Base-by-base conservation (phyloP, 2,888 invertebrate species). In the Drosophila ezoana region DNA sequence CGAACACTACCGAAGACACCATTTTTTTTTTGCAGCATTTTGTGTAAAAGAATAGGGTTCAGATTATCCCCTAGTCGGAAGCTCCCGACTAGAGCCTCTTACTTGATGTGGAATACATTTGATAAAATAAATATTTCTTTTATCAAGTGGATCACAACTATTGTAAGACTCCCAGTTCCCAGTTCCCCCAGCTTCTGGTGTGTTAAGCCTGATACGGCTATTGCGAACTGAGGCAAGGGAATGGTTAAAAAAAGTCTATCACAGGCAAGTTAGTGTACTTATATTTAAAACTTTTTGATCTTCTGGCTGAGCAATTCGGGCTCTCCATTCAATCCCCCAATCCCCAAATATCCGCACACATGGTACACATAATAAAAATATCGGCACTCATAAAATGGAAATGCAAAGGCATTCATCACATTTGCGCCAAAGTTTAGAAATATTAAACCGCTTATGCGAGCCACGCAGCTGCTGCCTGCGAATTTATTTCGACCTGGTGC, bases 361-460 rank as follows among this genome's bases (percentile, higher is more conserved):
- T 20, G 23, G 10, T 16, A 8, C 33, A 32, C 51, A 43, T 48
- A 48, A 56, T 38, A 8, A 10, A 13, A 33, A 35, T 14, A 57
- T 23, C 4, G 52, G 23, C 23, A 6, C 11, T 28, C 43, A 38
- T 14, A 35, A 18, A 54, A 51, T 5, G 16, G n/a, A 3, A 28
- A 44, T 49, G 16, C 41, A 33, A 28, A 11, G 44, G 37, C 48
- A 58, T 69, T 69, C 72, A 72, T 69, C 61, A 75, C 62, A 75
- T 72, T 75, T 52, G 37, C 43, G 57, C 49, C 43, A 84, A 72
- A 72, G 78, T 72, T 84, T 83, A 75, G 8, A 69, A 66, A 83
- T 80, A 80, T 83, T 67, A 81, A 87, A 73, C 79, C 76, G 81
- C 76, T 76, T 76, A 71, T 71, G 72, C 61, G 81, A 67, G 65